Conservation (phyloP, 2,888 invertebrate species). For the Xestia sexstrigata region DNA sequence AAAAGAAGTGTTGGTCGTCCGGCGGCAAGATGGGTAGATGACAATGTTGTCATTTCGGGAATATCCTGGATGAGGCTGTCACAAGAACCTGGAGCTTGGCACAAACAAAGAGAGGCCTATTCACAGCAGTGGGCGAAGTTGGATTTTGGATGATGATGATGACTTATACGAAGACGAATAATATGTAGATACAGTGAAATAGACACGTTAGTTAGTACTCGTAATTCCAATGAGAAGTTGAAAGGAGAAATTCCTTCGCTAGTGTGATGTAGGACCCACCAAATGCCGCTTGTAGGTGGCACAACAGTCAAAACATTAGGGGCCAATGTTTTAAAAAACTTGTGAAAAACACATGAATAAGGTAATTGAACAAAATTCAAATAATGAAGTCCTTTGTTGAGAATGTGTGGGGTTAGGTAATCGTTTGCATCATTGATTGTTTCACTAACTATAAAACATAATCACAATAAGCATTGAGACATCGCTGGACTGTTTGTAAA, state of each 20-base stretch:
- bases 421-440: constrained; percentile 81
- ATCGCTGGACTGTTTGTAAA: constrained; percentile 78
- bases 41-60: too few species aligned
- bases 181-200: constrained; percentile 6
- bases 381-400: constrained; percentile 64
- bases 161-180: neutral
- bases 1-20: too few species aligned
- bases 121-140: too few species aligned
- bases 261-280: too few species aligned
- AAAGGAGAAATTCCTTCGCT: neutral
- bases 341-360: constrained; percentile 43
- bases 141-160: neutral
- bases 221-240: constrained; percentile 1
- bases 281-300: neutral
- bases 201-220: neutral
- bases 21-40: too few species aligned
- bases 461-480: constrained; percentile 75
- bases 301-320: neutral
- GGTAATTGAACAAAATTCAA: constrained; percentile 54
- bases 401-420: constrained; percentile 76
- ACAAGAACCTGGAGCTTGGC: too few species aligned
- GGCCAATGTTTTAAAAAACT: constrained; percentile 27
- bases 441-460: constrained; percentile 73
- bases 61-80: too few species aligned
- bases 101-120: too few species aligned